These are phyloP conservation scores for Cheilosia scutellata DNA, from an alignment of 2,888 invertebrate genomes.

Conservation along the genomic window DNA sequence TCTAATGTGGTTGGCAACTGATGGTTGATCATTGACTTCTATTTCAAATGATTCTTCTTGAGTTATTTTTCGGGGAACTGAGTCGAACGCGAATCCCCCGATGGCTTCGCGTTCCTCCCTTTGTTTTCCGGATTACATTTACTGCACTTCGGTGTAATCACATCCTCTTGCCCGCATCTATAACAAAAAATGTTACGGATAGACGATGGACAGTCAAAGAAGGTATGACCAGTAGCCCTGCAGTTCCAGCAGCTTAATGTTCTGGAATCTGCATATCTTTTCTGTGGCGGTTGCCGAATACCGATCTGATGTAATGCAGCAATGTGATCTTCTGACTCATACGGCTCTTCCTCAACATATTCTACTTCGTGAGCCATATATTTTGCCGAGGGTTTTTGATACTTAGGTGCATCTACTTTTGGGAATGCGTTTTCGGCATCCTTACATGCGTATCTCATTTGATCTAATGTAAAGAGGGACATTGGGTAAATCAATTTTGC, in stretches of 20 bases:
- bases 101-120: background rate
- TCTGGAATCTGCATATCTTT: no score
- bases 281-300: no score
- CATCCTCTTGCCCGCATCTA: background rate
- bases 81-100: constrained; percentile 29
- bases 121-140: constrained; percentile 8
- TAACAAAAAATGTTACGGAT: background rate
- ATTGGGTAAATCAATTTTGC: no score
- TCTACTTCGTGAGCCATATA: no score
- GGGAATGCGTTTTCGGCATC: constrained; percentile 1
- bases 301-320: no score
- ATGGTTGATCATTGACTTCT: no score
- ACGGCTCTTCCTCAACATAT: no score
- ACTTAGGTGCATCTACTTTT: no score
- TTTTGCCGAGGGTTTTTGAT: no score
- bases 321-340: background rate
- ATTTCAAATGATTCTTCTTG: no score
- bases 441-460: background rate
- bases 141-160: constrained; percentile 15
- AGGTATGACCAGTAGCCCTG: background rate
- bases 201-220: background rate
- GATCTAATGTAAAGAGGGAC: background rate
- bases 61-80: background rate
- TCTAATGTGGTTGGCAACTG: no score
- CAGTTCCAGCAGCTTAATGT: constrained; percentile 16